Evolutionary conservation across 2,888 invertebrate species (phyloP).

Genomic region (Hipparchia semele): DNA sequence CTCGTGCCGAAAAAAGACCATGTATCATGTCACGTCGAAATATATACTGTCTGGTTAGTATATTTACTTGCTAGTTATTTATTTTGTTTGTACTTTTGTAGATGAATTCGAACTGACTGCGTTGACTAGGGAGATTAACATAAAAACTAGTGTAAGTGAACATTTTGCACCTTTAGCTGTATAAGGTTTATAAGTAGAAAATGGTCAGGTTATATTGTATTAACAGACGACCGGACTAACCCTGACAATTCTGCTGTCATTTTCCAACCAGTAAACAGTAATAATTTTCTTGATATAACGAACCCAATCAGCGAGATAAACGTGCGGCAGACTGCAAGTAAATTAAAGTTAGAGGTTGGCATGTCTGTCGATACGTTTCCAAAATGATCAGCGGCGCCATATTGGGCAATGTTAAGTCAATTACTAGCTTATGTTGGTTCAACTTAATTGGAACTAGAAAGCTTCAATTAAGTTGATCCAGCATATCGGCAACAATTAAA

Average conservation of each 20-base stretch:
- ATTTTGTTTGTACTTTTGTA: constrained; percentile 69
- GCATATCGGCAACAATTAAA: not conserved
- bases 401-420: not conserved
- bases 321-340: not conserved
- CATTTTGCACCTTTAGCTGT: constrained; percentile 68
- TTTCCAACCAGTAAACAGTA: not conserved
- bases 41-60: constrained; percentile 26
- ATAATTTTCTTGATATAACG: not conserved
- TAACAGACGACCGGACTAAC: not conserved
- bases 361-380: not conserved
- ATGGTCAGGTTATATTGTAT: constrained; percentile 16
- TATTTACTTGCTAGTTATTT: constrained; percentile 68
- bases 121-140: constrained; percentile 71
- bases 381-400: not conserved
- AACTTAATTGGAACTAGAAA: not conserved
- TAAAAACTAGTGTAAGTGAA: constrained; percentile 65
- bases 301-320: not conserved
- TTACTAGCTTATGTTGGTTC: not conserved
- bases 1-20: not conserved
- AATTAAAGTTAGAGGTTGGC: not conserved
- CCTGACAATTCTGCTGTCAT: not conserved
- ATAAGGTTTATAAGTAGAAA: constrained; percentile 50
- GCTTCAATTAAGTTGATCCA: not conserved
- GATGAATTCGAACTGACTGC: constrained; percentile 76
- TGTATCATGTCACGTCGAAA: not conserved